These are phyloP conservation scores for Polietes domitor DNA, from an alignment of 2,888 invertebrate species.

Conservation along the genomic window DNA sequence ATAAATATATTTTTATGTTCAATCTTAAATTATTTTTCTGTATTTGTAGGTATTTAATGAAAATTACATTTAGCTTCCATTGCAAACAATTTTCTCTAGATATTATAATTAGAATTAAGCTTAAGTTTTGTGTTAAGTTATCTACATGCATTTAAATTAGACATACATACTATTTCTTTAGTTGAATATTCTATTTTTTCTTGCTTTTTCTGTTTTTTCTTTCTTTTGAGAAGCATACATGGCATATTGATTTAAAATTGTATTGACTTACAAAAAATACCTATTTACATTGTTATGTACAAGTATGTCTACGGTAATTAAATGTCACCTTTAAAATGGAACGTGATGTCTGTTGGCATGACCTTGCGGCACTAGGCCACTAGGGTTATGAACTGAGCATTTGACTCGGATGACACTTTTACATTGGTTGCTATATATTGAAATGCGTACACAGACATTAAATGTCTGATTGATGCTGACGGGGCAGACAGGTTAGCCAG, in stretches of 20 bases:
- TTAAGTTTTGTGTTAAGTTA: slow-evolving; percentile 40
- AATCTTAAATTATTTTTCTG: slow-evolving; percentile 29
- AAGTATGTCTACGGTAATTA: background rate
- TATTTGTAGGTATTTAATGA: background rate
- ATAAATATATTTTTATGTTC: slow-evolving; percentile 32
- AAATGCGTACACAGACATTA: no score
- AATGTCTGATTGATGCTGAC: no score
- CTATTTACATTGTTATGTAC: background rate
- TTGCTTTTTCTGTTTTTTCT: no score
- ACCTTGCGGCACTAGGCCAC: background rate
- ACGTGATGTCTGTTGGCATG: background rate
- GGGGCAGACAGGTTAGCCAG: no score
- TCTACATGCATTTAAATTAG: slow-evolving; percentile 38
- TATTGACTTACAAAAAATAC: background rate
- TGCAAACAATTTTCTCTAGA: slow-evolving; percentile 14
- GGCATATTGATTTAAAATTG: background rate
- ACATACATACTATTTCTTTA: background rate
- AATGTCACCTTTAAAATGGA: background rate
- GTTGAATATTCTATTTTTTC: background rate
- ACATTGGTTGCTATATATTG: background rate
- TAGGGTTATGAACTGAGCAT: background rate
- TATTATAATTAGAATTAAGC: slow-evolving; percentile 19
- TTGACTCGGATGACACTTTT: background rate
- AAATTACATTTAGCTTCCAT: slow-evolving; percentile 15
- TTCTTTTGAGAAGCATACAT: slow-evolving; percentile 44